Base-by-base conservation (phyloP, 2,797 vertebrate species). In the Leptoclinus maculatus region DNA sequence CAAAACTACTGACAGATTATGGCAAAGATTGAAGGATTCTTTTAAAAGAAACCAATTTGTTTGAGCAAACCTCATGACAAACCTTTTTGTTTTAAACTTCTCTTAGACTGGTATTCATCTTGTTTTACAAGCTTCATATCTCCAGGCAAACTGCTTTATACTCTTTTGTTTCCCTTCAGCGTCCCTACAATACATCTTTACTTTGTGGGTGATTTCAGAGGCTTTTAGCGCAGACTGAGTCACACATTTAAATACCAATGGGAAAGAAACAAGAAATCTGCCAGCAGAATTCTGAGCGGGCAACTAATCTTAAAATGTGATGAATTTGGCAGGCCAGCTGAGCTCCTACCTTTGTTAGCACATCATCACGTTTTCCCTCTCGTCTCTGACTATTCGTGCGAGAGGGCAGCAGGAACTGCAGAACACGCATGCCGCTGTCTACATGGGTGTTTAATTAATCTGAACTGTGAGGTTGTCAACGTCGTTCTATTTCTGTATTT, bases 381-480 rank as follows among this genome's bases (percentile, higher is more conserved):
- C 62, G 64, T 82, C 75, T 47, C 19, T 9, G 36, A 62, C 51
- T 76, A 65, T 81, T 87, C 83, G 73, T 76, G 69, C 32, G 79
- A 89, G 78, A 64, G 75, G 66, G 83, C 80, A 81, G 87, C 63
- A 77, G 71, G 83, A 80, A 69, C 47, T 34, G 75, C 75, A 73
- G 60, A 49, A 51, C 72, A 57, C 13, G 56, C 71, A 77, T 76
- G 80, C 67, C 12, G 57, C 59, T 12, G 34, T 78, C 87, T 73
- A 62, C 60, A 77, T 62, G 54, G 85, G 87, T 92, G 78, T 86
- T 91, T 93, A 91, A 93, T 93, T 93, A 88, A 93, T 89, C 77
- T 60, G 34, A 82, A 81, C 78, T 85, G 76, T 70, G 71, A 88
- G 74, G 76, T 80, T 88, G 82, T 80, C 79, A 25, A 53, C 16